Conservation (phyloP, 2,888 invertebrate species). For the Acanthosepion pharaonis region DNA sequence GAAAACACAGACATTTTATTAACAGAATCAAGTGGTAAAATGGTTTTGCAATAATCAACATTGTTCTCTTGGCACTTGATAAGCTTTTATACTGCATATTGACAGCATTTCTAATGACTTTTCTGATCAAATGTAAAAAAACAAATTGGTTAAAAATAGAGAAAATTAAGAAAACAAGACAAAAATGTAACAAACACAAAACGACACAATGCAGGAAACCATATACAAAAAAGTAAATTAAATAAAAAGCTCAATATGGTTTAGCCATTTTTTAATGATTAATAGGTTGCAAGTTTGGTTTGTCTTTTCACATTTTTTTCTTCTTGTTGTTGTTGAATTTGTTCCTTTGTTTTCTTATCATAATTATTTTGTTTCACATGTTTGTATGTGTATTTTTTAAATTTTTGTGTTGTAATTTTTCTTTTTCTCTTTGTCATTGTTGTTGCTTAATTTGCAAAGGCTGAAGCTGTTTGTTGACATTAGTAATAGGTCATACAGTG, state of each 20-base stretch:
- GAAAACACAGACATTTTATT: background rate
- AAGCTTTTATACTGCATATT: background rate
- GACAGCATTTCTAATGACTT: background rate
- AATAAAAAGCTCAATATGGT: background rate
- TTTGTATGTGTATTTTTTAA: background rate
- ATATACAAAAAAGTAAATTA: background rate
- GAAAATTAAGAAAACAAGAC: background rate
- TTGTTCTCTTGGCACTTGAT: background rate
- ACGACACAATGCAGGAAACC: background rate
- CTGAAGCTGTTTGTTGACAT: constrained; percentile 33
- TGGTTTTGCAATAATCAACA: background rate
- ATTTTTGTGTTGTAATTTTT: background rate
- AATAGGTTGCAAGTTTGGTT: background rate
- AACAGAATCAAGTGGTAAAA: background rate
- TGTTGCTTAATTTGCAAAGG: constrained; percentile 4
- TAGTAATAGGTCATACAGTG: constrained; percentile 20
- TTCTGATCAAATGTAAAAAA: background rate
- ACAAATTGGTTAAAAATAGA: background rate
- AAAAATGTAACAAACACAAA: background rate
- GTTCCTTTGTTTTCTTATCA: background rate
- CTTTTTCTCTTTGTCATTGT: background rate
- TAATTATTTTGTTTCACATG: constrained; percentile 12
- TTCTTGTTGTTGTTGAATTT: background rate
- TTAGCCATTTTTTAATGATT: background rate
- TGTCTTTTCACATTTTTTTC: background rate